Evolutionary conservation across 1,140 invertebrate genomes (phyloP), one percentile per base, ranked within the genome.

Genomic region (Hetaerina americana): DNA sequence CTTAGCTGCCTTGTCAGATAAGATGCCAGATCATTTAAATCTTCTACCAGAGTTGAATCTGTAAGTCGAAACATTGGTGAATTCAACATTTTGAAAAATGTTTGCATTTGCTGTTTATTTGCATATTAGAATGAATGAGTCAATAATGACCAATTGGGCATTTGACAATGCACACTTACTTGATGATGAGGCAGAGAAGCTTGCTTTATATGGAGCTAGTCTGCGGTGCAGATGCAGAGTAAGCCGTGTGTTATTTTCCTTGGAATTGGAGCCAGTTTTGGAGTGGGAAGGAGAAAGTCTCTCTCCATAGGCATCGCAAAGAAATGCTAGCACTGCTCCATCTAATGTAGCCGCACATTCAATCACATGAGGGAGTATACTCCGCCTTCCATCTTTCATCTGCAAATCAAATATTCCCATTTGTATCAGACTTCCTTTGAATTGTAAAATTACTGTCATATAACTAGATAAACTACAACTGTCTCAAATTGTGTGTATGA

Each of bases 191-290:
- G 85, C 74, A 26, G 83, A 81, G 81, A 90, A 88, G 57, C 84
- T 84, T 66, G 88, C 84, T 84, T 90, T 90, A 75, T 89, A 92
- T 0, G 92, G 91, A 15, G 89, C 84, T 72, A 93, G 79, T 79
- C 86, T 87, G 69, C 87, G 85, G 78, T 92, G 88, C 25, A 93
- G 82, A 71, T 84, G 82, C 12, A 91, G 77, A 24, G 83, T 71
- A 66, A 76, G 73, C 28, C 79, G 71, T n/a, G n/a, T n/a, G n/a
- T n/a, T n/a, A n/a, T n/a, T n/a, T n/a, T n/a, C n/a, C n/a, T n/a
- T n/a, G n/a, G n/a, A n/a, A n/a, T n/a, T n/a, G n/a, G n/a, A n/a
- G n/a, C n/a, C n/a, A n/a, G n/a, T n/a, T 71, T 76, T 31, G 15
- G 73, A 66, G 15, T 71, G 76, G 49, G 75, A 77, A 71, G 79